Evolutionary conservation across 2,888 invertebrate genomes (phyloP), one percentile per base, ranked within the genome.

Genomic region (Phoronis australis): DNA sequence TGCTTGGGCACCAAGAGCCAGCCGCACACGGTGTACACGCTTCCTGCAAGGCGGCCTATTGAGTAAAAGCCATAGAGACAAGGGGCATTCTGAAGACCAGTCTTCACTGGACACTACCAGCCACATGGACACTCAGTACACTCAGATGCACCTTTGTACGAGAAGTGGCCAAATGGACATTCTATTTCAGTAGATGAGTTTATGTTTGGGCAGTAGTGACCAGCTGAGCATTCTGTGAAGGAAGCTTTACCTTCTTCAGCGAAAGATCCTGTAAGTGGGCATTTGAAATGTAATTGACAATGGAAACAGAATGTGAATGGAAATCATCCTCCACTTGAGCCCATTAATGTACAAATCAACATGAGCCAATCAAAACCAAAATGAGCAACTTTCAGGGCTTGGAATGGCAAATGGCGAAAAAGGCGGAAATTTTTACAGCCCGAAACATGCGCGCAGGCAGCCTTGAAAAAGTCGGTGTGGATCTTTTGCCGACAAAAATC

Each of bases 141-240:
- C 2, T 22, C 20, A 2, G 51, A 48, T 1, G 58, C 50, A 3
- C 58, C 61, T 27, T 50, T 52, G 31, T 46, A 49, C 1, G 67
- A 54, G 45, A 61, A 68, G 31, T 56, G 48, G 2, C 66, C 66
- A 20, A 49, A 22, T 9, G n/a, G 18, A 52, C 66, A 66, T 12
- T 46, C 37, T 4, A 31, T 52, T 20, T 47, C 48, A 5, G 56
- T 53, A 15, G 47, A 41, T 3, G 48, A 21, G 3, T 48, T 50
- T 5, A 55, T 53, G 24, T 39, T 43, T 3, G 67, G 54, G 49
- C 72, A 73, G 26, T 57, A 57, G 41, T 41, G 55, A 12, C 73
- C 73, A n/a, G 69, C 65, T 15, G 65, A 59, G 50, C 73, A 73
- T 1, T 39, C 25, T 1, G 64, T 69, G 51, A 73, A 73, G 1